Conservation (phyloP, 2,888 invertebrate genomes). For the Drosophila imparisetae region DNA sequence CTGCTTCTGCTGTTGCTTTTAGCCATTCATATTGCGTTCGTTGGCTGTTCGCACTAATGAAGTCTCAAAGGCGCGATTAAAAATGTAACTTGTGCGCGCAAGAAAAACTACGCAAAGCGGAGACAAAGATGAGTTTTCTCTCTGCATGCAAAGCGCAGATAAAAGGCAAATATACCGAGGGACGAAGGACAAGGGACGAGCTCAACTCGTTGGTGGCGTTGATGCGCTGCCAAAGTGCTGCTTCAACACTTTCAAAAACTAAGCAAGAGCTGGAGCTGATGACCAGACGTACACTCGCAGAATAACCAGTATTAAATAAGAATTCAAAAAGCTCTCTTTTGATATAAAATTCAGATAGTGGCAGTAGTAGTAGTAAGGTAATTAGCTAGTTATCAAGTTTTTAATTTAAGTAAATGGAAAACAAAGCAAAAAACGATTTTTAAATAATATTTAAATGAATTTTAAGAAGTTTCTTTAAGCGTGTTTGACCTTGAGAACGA, state of each 20-base stretch:
- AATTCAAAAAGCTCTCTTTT: background rate
- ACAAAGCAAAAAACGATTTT: background rate
- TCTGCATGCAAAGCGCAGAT: conserved; percentile 71
- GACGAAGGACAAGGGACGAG: conserved; percentile 23
- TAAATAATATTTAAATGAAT: background rate
- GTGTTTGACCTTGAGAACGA: background rate
- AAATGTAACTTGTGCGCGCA: conserved; percentile 74
- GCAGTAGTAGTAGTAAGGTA: background rate
- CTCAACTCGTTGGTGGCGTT: conserved; percentile 66
- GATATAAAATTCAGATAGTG: background rate
- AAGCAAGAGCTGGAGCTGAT: conserved; percentile 26
- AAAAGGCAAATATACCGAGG: conserved; percentile 72
- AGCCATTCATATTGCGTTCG: conserved; percentile 62
- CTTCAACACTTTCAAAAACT: conserved; percentile 75
- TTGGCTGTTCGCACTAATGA: conserved; percentile 68
- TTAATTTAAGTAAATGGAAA: background rate
- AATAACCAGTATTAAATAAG: background rate
- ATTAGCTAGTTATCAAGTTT: background rate
- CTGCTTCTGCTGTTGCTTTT: conserved; percentile 36
- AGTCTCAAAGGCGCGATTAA: conserved; percentile 81
- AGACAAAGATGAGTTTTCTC: conserved; percentile 48
- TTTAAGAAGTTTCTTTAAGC: background rate
- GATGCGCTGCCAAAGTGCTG: conserved; percentile 80
- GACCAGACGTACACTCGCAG: background rate
- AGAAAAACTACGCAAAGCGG: conserved; percentile 62